Evolutionary conservation across 2,113 vertebrate species (phyloP).

Genomic region (Aegotheles bennettii): DNA sequence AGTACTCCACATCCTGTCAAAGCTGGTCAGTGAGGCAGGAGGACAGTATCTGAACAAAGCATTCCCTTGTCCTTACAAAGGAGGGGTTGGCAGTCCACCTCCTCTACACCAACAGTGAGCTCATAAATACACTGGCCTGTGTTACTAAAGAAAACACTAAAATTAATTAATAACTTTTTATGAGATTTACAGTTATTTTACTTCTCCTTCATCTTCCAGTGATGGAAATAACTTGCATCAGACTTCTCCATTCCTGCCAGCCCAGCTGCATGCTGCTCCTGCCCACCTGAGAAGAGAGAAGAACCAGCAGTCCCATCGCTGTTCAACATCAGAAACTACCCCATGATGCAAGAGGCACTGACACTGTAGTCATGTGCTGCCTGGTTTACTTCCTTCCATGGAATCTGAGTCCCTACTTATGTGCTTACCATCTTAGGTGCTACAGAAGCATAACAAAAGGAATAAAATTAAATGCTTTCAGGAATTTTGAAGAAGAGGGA

Average conservation of each 20-base stretch:
- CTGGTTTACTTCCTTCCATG: neutral
- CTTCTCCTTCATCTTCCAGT: neutral
- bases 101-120: neutral
- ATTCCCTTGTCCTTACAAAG: neutral
- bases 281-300: neutral
- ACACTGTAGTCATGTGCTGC: neutral
- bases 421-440: neutral
- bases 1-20: neutral
- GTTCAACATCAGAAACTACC: neutral
- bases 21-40: neutral
- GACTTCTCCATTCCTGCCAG: neutral
- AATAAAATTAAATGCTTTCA: neutral
- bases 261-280: neutral
- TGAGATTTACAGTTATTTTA: neutral
- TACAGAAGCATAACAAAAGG: neutral
- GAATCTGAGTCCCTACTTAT: neutral
- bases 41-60: neutral
- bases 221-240: neutral
- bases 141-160: neutral
- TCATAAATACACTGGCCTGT: neutral
- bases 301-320: neutral
- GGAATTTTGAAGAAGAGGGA: neutral
- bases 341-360: fast-evolving
- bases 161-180: neutral
- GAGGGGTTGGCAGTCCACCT: neutral